Conservation (phyloP, 64 coral and sea anemone genomes). For the Porites australiensis region DNA sequence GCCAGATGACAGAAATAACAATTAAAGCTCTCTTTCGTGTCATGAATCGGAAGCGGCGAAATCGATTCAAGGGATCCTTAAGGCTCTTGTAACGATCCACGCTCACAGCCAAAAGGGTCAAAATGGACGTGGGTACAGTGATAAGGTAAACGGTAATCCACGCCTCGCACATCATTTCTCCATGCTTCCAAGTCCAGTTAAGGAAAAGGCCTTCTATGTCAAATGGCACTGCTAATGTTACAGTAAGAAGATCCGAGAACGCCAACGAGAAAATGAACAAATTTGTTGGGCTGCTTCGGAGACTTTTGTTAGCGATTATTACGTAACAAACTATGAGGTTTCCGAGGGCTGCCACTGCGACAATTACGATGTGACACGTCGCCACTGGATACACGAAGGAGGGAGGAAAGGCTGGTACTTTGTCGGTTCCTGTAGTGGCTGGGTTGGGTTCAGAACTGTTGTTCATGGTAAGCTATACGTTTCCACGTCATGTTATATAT, state of each 20-base stretch:
- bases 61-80: slow-evolving; percentile 79
- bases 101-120: slow-evolving; percentile 84
- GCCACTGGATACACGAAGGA: slow-evolving; percentile 59
- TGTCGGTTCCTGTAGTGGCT: background rate
- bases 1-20: slow-evolving; percentile 57
- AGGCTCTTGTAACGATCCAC: slow-evolving; percentile 89
- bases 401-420: background rate
- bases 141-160: slow-evolving; percentile 84
- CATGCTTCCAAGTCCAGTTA: slow-evolving; percentile 53
- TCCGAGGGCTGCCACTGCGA: background rate
- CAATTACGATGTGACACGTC: slow-evolving; percentile 62
- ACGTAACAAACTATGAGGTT: slow-evolving; percentile 55
- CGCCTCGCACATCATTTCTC: slow-evolving; percentile 69
- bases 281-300: slow-evolving; percentile 54
- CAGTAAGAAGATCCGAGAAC: slow-evolving; percentile 51
- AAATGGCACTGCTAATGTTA: slow-evolving; percentile 30
- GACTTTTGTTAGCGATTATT: slow-evolving; percentile 18
- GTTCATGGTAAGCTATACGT: background rate
- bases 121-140: slow-evolving; percentile 87
- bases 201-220: slow-evolving; percentile 69
- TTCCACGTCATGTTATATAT: too few relatives aligned
- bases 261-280: slow-evolving; percentile 59
- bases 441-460: background rate
- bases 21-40: slow-evolving; percentile 78
- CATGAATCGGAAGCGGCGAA: slow-evolving; percentile 74